Evolutionary conservation across 1,140 invertebrate genomes (phyloP), one percentile per base, ranked within the genome.

Genomic region (Kradibia gibbosae): DNA sequence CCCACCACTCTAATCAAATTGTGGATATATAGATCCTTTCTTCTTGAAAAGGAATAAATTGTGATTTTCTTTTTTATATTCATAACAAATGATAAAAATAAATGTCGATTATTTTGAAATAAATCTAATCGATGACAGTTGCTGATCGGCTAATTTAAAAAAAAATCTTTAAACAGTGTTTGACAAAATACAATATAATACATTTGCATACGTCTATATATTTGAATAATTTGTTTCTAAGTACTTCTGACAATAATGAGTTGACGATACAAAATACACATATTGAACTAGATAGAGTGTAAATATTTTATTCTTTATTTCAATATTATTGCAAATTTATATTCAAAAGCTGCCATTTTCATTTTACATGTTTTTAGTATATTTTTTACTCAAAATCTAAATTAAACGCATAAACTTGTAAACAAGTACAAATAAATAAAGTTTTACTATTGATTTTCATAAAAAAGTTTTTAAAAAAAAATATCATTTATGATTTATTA

Each of bases 61-160:
- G 77, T 80, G 78, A 80, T 73, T 74, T 75, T 55, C 45, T 28
- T 78, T 65, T 78, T 71, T 78, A 77, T 77, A 77, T 42, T 77
- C 22, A 7, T 48, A 28, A 77, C 42, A 34, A 77, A 65, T 77
- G 65, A 62, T 31, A 65, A 60, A 75, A 73, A n/a, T 11, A 42
- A 60, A 75, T 57, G 34, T 60, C 20, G 34, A 65, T 77, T n/a
- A 65, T 48, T 17, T 34, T 48, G 55, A 22, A 48, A 11, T 65
- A 20, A 50, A 55, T 31, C 0, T 62, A 65, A 25, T 77, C 36
- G 36, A 53, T 48, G 13, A 65, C 15, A 25, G 11, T 15, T 42
- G 5, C 13, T 25, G n/a, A 17, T 60, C 60, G 7, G 20, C 34
- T 65, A 65, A 28, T 57, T 45, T 42, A 62, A n/a, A 48, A 36